phyloP scores from a whole-genome alignment of 2,113 vertebrate species.

The Paracanthobrama guichenoti region DNA sequence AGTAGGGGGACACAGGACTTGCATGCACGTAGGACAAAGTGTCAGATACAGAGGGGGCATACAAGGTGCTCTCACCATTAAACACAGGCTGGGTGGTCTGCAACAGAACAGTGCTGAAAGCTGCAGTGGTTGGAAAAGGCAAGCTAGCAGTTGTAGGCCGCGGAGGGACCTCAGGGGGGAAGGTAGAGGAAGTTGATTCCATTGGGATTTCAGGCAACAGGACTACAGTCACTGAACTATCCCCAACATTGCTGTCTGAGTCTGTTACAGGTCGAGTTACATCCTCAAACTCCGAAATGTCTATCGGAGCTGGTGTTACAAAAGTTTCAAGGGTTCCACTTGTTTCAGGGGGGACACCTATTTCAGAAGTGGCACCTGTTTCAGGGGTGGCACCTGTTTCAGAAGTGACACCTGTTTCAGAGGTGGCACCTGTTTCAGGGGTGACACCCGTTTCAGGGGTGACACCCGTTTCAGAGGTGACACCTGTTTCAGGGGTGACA shows the following conservation, averaged over 20 bases:
- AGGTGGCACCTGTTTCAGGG: rapidly evolving
- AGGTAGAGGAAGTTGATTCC: slow-evolving; percentile 72
- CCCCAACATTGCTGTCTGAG: slow-evolving; percentile 54
- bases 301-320: background rate
- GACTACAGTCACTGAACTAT: slow-evolving; percentile 58
- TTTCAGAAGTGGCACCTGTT: background rate
- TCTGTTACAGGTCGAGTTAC: slow-evolving; percentile 53
- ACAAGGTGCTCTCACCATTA: slow-evolving; percentile 91
- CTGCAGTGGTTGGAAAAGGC: slow-evolving; percentile 59
- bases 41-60: slow-evolving; percentile 75
- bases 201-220: slow-evolving; percentile 64
- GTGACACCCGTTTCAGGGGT: background rate
- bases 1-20: slow-evolving; percentile 82
- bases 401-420: background rate
- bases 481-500: slow-evolving; percentile 6
- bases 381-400: background rate
- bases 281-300: slow-evolving; percentile 45
- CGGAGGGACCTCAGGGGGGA: slow-evolving; percentile 72
- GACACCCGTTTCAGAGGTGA: background rate
- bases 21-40: slow-evolving; percentile 86
- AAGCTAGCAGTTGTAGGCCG: slow-evolving; percentile 75
- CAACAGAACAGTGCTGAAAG: slow-evolving; percentile 73
- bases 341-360: background rate
- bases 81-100: slow-evolving; percentile 84
- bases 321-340: slow-evolving; percentile 47